Percentiles rank a stretch among this genome's conserved stretches.
phyloP scores from a whole-genome alignment of 2,113 vertebrate species.

The Callionymus lyra region DNA sequence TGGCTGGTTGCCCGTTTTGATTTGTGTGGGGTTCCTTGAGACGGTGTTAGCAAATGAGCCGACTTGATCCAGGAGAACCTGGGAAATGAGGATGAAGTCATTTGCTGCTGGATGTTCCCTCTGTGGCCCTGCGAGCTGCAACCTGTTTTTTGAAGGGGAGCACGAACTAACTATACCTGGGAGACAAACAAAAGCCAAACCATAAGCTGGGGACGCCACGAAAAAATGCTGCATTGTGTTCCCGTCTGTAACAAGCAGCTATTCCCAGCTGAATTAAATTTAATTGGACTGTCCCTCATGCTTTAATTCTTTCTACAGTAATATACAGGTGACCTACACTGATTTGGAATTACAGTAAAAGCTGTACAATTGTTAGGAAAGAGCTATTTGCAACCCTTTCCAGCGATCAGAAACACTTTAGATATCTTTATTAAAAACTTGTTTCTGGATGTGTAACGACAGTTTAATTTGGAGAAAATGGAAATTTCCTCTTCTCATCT shows the following conservation, averaged over 20 bases:
- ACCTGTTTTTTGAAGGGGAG: conserved; percentile 37
- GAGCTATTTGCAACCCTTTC: too few species aligned
- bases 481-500: too few species aligned
- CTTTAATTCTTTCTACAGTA: conserved; percentile 4
- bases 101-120: conserved; percentile 15
- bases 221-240: conserved; percentile 40
- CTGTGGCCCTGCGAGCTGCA: conserved; percentile 37
- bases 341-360: conserved; percentile 11
- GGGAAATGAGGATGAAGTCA: neutral
- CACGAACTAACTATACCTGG: conserved; percentile 44
- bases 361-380: too few species aligned
- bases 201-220: conserved; percentile 47
- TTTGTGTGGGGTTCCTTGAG: too few species aligned
- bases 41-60: too few species aligned
- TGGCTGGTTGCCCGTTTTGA: conserved; percentile 11
- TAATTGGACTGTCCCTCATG: conserved; percentile 55
- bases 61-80: conserved; percentile 6
- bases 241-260: conserved; percentile 36
- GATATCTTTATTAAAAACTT: too few species aligned
- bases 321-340: conserved; percentile 6
- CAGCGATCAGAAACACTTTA: too few species aligned
- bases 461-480: too few species aligned
- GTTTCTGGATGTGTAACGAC: too few species aligned
- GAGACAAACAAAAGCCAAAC: conserved; percentile 50
- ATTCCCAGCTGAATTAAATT: conserved; percentile 28